Evolutionary conservation across 2,113 vertebrate species (phyloP), one percentile per base, ranked within the genome.

Genomic region (Anarrhichthys ocellatus): DNA sequence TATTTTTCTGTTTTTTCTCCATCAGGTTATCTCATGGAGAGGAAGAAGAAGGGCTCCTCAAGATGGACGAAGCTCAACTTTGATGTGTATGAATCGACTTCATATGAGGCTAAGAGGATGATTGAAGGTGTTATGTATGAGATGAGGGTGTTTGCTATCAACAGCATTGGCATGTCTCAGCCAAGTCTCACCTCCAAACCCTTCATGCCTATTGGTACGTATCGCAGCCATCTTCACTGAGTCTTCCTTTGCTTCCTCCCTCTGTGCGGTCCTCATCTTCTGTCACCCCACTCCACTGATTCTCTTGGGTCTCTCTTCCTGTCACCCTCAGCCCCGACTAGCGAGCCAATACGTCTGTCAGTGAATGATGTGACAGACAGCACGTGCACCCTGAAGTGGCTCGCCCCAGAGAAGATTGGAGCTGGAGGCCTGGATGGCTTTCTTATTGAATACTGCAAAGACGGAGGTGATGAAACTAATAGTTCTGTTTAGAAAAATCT

Each of bases 61-160:
- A 95, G 96, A 83, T 98, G 97, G 97, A 97, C 97, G 78, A 97
- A 97, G 89, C 93, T 98, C 75, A 98, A 98, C 92, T 98, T 97
- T 32, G 97, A 98, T 32, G 94, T 97, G 0, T 96, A 94, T 29
- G 84, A 93, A 0, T 93, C 90, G 0, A 94, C 92, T 0, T 95
- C 94, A 4, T 98, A 96, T 0, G 96, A 97, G 78, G 96, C 96
- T 7, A 96, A 96, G 87, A 96, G 95, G 84, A 98, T 98, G 97
- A 98, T 98, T n/a, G 97, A 98, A 88, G 97, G 97, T 0, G 0
- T 97, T 18, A 73, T 96, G 29, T 98, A 98, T 1, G 97, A 98
- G 94, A 98, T 98, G 95, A 95, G 97, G 11, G 96, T 98, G 54
- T 98, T 94, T 0, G 96, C 97, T 0, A 91, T 97, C 82, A 98